Conservation (phyloP, 2,888 invertebrate species). For the Drosophila paranaensis region DNA sequence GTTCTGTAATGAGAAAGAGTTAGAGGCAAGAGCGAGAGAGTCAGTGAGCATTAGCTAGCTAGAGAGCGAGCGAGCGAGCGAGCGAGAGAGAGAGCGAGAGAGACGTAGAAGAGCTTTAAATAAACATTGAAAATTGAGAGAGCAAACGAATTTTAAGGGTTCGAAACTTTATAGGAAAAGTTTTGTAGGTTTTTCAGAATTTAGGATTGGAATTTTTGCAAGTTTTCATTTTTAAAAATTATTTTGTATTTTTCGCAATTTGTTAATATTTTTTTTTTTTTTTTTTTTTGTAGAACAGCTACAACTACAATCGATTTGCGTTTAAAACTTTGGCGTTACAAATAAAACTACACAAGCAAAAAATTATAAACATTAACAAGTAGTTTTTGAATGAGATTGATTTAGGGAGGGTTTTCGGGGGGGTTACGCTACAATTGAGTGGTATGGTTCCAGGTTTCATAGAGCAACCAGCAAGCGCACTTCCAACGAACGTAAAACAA, state of each 20-base stretch:
- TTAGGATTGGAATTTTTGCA: constrained; percentile 6
- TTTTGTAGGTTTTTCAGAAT: constrained; percentile 10
- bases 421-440: neutral
- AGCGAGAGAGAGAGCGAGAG: neutral
- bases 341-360: constrained; percentile 83
- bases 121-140: constrained; percentile 6
- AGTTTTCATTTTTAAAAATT: constrained; percentile 5
- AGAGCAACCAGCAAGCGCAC: constrained; percentile 8
- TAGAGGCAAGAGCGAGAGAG: neutral
- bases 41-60: neutral
- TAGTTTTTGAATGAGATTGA: neutral
- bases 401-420: neutral
- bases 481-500: constrained; percentile 2
- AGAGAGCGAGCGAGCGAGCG: constrained; percentile 13
- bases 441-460: constrained; percentile 17
- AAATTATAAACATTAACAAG: constrained; percentile 67
- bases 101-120: constrained; percentile 8
- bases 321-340: constrained; percentile 75
- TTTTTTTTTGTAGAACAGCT: constrained; percentile 27
- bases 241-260: neutral
- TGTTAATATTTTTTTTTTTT: constrained; percentile 9
- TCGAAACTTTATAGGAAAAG: neutral
- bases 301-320: constrained; percentile 77
- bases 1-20: neutral
- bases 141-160: constrained; percentile 15